Evolutionary conservation across 2,888 invertebrate species (phyloP), one percentile per base, ranked within the genome.

Genomic region (Thelaira solivaga): DNA sequence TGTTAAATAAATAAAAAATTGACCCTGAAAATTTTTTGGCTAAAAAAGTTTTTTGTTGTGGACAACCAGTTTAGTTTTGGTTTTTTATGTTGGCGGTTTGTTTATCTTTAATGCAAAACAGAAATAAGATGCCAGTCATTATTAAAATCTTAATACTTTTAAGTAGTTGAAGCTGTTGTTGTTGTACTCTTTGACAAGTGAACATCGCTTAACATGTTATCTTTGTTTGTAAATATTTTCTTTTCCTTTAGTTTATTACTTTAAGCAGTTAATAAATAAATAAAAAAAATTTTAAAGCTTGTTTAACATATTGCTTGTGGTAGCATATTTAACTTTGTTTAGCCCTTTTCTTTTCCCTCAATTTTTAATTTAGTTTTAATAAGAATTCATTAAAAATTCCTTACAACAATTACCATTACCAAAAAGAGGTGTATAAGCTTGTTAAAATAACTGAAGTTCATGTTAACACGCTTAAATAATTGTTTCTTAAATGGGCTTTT

Each of bases 391-490:
- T 7, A 4, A 20, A 41, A 53, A 39, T 39, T 62, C 55, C 36
- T 24, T 18, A 55, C 26, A 39, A 55, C 47, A 62, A 31, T 55
- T 18, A 47, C 24, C 64, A 51, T 65, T 53, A n/a, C n/a, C n/a
- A n/a, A 69, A 47, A 47, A 61, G 39, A 55, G 64, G 49, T 76
- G 67, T 71, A 55, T 18, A 18, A 45, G 26, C 43, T 61, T 20
- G n/a, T n/a, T n/a, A n/a, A 29, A 10, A 18, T 68, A 49, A 62
- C 53, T 53, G 43, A 36, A 62, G 39, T 20, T 62, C 55, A 57
- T 72, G 51, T 79, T 76, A 45, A 74, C n/a, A n/a, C 53, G 75
- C 51, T 71, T 34, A 71, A 71, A 71, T 75, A 74, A 71, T 74
- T 64, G 39, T 20, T 34, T 71, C 45, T 41, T 49, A 49, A 41